These are phyloP conservation scores for Gobio gobio DNA, from an alignment of 2,113 vertebrate species.

Conservation along the genomic window DNA sequence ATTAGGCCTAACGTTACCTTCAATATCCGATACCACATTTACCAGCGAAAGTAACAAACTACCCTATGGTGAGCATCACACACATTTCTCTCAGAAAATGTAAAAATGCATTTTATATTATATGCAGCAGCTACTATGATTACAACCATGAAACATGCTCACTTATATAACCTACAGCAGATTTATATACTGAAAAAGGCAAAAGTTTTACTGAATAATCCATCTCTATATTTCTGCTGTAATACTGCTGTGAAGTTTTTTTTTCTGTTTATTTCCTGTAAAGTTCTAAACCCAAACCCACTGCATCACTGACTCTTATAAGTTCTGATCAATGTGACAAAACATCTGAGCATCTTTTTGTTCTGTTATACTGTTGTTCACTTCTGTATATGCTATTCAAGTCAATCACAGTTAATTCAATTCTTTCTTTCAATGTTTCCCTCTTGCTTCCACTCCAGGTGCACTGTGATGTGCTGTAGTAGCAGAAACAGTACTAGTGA, in stretches of 20 bases:
- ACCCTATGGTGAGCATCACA: background rate
- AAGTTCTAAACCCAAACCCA: too few relatives aligned
- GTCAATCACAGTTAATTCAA: background rate
- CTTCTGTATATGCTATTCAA: background rate
- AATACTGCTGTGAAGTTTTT: background rate
- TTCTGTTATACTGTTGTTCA: background rate
- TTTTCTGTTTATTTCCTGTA: too few relatives aligned
- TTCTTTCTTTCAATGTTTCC: background rate
- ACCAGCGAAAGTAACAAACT: too few relatives aligned
- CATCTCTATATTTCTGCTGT: background rate
- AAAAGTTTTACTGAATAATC: background rate
- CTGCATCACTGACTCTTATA: background rate
- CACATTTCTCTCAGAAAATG: background rate
- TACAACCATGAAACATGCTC: background rate
- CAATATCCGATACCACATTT: background rate
- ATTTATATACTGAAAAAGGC: background rate
- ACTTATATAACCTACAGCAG: background rate
- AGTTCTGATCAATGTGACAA: background rate
- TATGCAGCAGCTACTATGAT: background rate
- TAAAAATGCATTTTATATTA: background rate
- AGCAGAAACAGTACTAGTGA: constrained; percentile 21
- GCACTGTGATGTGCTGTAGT: background rate
- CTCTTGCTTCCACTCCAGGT: background rate
- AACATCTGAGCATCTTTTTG: background rate
- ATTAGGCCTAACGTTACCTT: too few relatives aligned